These are phyloP conservation scores for Luidia sarsii DNA, from an alignment of 53 echinoderm and acorn worm species.

Conservation along the genomic window DNA sequence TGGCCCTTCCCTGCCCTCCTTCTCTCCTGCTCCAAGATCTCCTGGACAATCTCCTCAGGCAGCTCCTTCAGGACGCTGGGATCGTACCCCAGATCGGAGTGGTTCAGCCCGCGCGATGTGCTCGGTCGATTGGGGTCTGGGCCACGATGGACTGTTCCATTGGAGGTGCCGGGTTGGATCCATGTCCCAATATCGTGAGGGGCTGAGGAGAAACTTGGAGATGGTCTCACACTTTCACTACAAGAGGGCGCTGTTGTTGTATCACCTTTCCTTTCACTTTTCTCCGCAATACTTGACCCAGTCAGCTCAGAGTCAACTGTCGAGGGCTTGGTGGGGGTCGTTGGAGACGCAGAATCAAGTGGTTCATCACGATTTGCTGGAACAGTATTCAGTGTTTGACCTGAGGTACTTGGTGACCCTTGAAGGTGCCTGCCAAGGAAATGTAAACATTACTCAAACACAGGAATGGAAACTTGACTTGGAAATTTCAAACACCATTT, in stretches of 20 bases:
- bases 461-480: neutral
- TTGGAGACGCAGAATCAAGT: too few species aligned
- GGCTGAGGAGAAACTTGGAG: too few species aligned
- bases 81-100: conserved; percentile 58
- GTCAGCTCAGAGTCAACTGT: too few species aligned
- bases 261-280: too few species aligned
- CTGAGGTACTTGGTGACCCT: neutral
- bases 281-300: too few species aligned
- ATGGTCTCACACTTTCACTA: too few species aligned
- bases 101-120: conserved; percentile 61
- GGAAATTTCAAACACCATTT: too few species aligned
- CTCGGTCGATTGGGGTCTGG: conserved; percentile 38
- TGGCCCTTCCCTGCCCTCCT: neutral
- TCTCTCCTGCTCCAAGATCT: conserved; percentile 63
- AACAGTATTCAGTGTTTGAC: neutral
- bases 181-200: too few species aligned
- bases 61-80: conserved; percentile 66
- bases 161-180: conserved; percentile 35
- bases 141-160: neutral
- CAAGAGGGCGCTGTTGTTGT: too few species aligned
- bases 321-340: too few species aligned
- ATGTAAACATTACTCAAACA: neutral
- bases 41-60: conserved; percentile 75
- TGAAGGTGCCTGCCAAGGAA: neutral
- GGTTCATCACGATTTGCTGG: neutral